Percentiles rank a stretch among this genome's conserved stretches.
These are phyloP conservation scores for Drosophila quasianomalipes DNA, from an alignment of 2,888 invertebrate genomes.

Conservation along the genomic window DNA sequence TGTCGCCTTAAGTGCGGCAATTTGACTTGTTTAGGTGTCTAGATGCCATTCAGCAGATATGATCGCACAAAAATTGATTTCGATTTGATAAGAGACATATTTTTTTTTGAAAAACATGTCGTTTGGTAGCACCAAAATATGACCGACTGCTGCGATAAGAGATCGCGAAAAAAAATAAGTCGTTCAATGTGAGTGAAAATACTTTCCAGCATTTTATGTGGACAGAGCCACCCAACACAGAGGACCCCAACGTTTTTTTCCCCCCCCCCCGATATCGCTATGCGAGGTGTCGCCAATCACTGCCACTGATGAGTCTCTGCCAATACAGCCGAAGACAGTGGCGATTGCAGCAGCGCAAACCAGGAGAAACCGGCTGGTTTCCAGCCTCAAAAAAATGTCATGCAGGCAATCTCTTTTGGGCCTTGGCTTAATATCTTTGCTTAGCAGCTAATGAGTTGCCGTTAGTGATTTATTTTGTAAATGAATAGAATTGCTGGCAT, in stretches of 20 bases:
- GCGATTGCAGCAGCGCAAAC: slow-evolving; percentile 29
- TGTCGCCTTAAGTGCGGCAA: slow-evolving; percentile 71
- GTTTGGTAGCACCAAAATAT: slow-evolving; percentile 70
- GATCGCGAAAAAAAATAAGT: slow-evolving; percentile 1
- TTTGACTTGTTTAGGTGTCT: slow-evolving; percentile 77
- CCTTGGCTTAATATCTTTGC: slow-evolving; percentile 69
- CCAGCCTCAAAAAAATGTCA: slow-evolving; percentile 51
- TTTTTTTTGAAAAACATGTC: slow-evolving; percentile 33
- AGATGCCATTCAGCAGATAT: slow-evolving; percentile 67
- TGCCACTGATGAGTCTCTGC: slow-evolving; percentile 41
- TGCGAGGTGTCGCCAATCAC: slow-evolving; percentile 54
- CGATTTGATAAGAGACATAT: slow-evolving; percentile 64
- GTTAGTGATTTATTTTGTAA: slow-evolving; percentile 81
- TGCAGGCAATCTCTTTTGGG: slow-evolving; percentile 67
- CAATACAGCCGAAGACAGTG: slow-evolving; percentile 7
- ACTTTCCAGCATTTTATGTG: slow-evolving; percentile 36
- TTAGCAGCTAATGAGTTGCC: slow-evolving; percentile 82
- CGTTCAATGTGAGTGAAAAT: slow-evolving; percentile 34
- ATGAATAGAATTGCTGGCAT: slow-evolving; percentile 78
- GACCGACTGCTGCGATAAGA: slow-evolving; percentile 28
- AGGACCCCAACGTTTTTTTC: neutral
- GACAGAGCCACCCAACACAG: slow-evolving; percentile 23
- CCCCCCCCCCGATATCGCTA: slow-evolving; percentile 21
- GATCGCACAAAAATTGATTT: slow-evolving; percentile 65
- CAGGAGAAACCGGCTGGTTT: slow-evolving; percentile 42